These are phyloP conservation scores for Scaptomyza graminum DNA, from an alignment of 1,140 invertebrate genomes.

Conservation along the genomic window DNA sequence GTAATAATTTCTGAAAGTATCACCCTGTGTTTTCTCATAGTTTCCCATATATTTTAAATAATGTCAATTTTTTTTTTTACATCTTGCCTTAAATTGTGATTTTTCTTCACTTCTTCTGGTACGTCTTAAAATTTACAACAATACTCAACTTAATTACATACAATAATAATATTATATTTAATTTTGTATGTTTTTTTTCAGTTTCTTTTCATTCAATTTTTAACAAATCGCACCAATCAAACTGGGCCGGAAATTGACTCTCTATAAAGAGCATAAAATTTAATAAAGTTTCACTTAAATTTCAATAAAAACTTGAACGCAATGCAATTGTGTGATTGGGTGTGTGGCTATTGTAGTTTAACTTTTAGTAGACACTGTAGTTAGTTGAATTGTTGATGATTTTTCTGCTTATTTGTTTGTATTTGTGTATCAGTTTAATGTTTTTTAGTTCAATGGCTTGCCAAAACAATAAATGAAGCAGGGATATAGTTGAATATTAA, in stretches of 20 bases:
- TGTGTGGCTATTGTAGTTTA: conserved; percentile 75
- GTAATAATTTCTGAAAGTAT: conserved; percentile 82
- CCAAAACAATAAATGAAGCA: not conserved
- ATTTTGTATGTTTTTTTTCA: conserved; percentile 35
- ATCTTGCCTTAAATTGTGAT: conserved; percentile 60
- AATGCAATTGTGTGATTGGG: conserved; percentile 59
- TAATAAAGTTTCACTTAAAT: conserved; percentile 53
- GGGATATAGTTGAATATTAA: not conserved
- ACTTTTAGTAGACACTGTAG: conserved; percentile 82
- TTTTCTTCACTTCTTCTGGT: conserved; percentile 34
- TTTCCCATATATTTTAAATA: conserved; percentile 57
- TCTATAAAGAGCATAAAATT: conserved; percentile 31
- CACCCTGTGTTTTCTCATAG: conserved; percentile 83
- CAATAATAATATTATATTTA: conserved; percentile 51
- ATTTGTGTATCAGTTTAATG: conserved; percentile 28
- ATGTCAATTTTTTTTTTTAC: conserved; percentile 35
- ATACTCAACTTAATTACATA: conserved; percentile 73
- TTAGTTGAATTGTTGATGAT: conserved; percentile 69
- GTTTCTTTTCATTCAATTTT: conserved; percentile 33
- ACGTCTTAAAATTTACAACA: conserved; percentile 79
- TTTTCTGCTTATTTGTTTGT: conserved; percentile 44
- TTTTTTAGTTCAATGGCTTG: conserved; percentile 26
- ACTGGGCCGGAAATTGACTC: conserved; percentile 60
- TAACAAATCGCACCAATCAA: conserved; percentile 74
- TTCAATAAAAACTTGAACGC: conserved; percentile 60